Base-by-base conservation (phyloP, 2,113 vertebrate genomes). In the Paramormyrops kingsleyae region DNA sequence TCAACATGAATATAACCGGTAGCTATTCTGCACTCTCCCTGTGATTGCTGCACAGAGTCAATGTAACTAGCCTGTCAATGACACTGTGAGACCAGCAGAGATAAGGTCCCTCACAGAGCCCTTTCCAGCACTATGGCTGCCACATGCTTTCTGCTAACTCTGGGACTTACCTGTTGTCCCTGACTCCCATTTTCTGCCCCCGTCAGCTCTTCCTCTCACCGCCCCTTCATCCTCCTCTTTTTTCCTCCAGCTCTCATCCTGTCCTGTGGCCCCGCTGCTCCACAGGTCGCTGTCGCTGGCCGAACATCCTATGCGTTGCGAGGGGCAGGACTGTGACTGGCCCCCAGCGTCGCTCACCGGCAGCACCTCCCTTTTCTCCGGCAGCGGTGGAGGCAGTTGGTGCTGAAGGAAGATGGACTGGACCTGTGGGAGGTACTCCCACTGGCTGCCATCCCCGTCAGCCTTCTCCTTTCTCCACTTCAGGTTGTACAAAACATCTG, bases 341-440 rank as follows among this genome's bases (percentile, higher is more conserved):
- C 94, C 94, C 0, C 90, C 93, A 7, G 95, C 94, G 90, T 97
- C 94, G 0, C 94, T 94, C 0, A 97, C 95, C 93, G 96, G 96
- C 91, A 98, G 93, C 70, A 97, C 95, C 77, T 96, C 96, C 94
- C 96, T 96, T 90, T 96, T 95, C 47, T 96, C 95, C 46, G 95
- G 95, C 93, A 94, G 92, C 2, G 96, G 97, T 70, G 95, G 96
- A 74, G 95, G 94, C 0, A 96, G 94, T 0, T 95, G 94, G 0
- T 47, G 95, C 92, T 89, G 95, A 93, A 94, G 94, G 92, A 94
- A 90, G 10, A 92, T 62, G 1, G 91, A 94, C 12, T 96, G 94
- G 56, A 95, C 95, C 90, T 96, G 95, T 19, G 95, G 95, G 31
- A 95, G 96, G 92, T 96, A 96, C 91, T 95, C 94, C 95, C 95